Conservation (phyloP, 1,140 invertebrate species). For the Apis laboriosa region DNA sequence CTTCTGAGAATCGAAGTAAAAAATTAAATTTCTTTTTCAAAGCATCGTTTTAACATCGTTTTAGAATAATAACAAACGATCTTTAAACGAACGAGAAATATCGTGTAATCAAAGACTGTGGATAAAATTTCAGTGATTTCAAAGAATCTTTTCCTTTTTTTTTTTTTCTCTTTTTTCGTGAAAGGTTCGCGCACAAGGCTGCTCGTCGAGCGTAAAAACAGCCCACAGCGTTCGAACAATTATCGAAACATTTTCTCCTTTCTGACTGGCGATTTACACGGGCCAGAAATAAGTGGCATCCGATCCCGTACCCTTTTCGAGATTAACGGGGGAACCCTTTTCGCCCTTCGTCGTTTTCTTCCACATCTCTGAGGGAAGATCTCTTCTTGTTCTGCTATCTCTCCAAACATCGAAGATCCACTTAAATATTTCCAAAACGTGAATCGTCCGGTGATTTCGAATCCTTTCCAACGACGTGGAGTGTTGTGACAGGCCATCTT, state of each 20-base stretch:
- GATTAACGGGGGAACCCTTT: constrained; percentile 63
- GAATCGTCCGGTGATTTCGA: constrained; percentile 46
- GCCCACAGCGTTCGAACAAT: neutral
- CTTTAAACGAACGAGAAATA: too few relatives aligned
- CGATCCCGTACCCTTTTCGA: constrained; percentile 31
- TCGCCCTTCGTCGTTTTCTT: constrained; percentile 24
- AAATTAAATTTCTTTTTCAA: too few relatives aligned
- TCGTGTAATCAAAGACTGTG: too few relatives aligned
- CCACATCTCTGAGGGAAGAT: constrained; percentile 35
- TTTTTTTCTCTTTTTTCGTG: too few relatives aligned
- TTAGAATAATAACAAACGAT: too few relatives aligned
- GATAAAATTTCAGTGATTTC: too few relatives aligned
- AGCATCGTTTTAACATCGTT: too few relatives aligned
- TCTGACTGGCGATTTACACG: constrained; percentile 31
- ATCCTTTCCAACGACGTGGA: constrained; percentile 59
- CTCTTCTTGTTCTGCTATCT: constrained; percentile 64
- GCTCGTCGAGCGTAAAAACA: neutral
- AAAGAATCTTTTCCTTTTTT: too few relatives aligned
- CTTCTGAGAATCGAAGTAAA: too few relatives aligned
- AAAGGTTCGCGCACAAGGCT: neutral
- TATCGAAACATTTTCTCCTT: constrained; percentile 17
- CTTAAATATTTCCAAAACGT: constrained; percentile 76
- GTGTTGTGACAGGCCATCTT: constrained; percentile 72
- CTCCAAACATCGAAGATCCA: constrained; percentile 72
- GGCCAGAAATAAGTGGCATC: constrained; percentile 13